phyloP scores from a whole-genome alignment of 2,888 invertebrate genomes.

The Harpalus rufipes region DNA sequence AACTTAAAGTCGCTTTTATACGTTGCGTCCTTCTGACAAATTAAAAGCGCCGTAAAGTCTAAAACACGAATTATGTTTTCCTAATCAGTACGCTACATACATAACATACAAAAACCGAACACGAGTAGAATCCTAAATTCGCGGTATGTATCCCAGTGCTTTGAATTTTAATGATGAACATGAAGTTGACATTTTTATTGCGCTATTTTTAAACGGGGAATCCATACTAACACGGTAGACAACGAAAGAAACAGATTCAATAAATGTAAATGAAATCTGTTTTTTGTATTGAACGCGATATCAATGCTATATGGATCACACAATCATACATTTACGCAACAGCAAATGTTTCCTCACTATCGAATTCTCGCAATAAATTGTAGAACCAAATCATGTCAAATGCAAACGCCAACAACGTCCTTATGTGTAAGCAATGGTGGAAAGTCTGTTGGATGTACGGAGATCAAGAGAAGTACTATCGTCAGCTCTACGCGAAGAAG shows the following conservation, averaged over 20 bases:
- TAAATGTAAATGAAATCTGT: too few relatives aligned
- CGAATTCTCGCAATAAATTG: neutral
- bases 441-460: constrained; percentile 93
- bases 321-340: neutral
- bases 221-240: neutral
- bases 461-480: constrained; percentile 90
- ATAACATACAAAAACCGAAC: neutral
- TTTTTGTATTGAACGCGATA: neutral
- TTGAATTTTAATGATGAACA: constrained; percentile 7
- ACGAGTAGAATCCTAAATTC: neutral
- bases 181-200: constrained; percentile 4
- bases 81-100: neutral
- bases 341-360: neutral
- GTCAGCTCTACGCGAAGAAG: constrained; percentile 85
- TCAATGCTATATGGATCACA: neutral
- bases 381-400: constrained; percentile 71
- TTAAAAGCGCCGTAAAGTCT: neutral
- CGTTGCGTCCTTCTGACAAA: neutral
- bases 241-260: too few relatives aligned
- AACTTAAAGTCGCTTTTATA: too few relatives aligned
- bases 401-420: constrained; percentile 80
- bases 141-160: neutral
- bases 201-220: neutral
- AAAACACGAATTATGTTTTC: constrained; percentile 32
- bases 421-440: constrained; percentile 94